phyloP scores from a whole-genome alignment of 2,888 invertebrate species.

The Chesias legatella region DNA sequence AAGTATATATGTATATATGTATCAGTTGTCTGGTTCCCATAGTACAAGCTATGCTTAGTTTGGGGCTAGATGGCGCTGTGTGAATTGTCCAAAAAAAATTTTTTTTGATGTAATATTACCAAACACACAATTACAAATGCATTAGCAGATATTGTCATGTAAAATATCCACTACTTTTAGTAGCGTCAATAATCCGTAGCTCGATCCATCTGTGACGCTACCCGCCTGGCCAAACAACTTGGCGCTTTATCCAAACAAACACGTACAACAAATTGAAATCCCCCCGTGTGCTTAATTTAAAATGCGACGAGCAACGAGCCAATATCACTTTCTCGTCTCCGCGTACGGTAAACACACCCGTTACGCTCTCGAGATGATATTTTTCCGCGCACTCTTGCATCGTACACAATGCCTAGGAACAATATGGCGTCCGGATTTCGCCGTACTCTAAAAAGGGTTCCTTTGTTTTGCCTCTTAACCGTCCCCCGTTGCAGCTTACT shows the following conservation, averaged over 20 bases:
- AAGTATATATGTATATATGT: too few relatives aligned
- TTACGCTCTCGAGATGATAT: slow-evolving; percentile 38
- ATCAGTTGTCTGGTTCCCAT: too few relatives aligned
- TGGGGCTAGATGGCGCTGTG: too few relatives aligned
- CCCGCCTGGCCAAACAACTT: not conserved
- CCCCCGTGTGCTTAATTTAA: slow-evolving; percentile 9
- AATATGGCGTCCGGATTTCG: slow-evolving; percentile 42
- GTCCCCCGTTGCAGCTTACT: slow-evolving; percentile 34
- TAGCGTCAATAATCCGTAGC: not conserved
- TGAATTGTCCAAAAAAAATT: too few relatives aligned
- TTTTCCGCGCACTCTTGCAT: slow-evolving; percentile 33
- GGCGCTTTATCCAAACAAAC: not conserved
- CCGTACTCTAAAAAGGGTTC: slow-evolving; percentile 40
- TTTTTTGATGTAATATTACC: too few relatives aligned
- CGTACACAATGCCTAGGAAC: slow-evolving; percentile 40
- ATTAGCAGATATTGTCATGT: too few relatives aligned
- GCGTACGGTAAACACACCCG: slow-evolving; percentile 24
- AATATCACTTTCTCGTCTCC: slow-evolving; percentile 12
- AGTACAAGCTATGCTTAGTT: too few relatives aligned
- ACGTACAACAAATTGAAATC: slow-evolving; percentile 2
- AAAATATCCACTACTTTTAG: too few relatives aligned
- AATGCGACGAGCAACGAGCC: slow-evolving; percentile 10
- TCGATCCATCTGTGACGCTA: not conserved
- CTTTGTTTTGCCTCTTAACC: slow-evolving; percentile 40
- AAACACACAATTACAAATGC: too few relatives aligned